phyloP scores from a whole-genome alignment of 1,140 invertebrate species.

The Drosophila arizonae region DNA sequence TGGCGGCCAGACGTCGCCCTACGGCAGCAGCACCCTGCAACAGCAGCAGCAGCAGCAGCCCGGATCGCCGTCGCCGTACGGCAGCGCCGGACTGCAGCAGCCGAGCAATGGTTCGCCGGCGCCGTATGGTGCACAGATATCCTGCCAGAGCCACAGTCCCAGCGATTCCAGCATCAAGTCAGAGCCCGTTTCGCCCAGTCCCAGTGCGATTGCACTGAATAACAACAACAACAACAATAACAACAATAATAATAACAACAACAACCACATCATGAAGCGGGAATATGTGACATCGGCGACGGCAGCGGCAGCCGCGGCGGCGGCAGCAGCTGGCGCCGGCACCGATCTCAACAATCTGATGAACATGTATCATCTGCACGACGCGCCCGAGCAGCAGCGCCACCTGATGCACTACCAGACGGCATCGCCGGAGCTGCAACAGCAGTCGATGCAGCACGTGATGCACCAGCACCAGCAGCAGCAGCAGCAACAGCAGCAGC shows the following conservation, averaged over 20 bases:
- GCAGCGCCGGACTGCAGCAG: constrained; percentile 78
- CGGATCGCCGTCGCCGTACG: constrained; percentile 86
- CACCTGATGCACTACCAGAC: constrained; percentile 81
- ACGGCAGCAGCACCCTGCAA: constrained; percentile 81
- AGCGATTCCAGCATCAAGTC: constrained; percentile 92
- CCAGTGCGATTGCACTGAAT: constrained; percentile 75
- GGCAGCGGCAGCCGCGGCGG: constrained; percentile 45
- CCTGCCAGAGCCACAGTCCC: constrained; percentile 89
- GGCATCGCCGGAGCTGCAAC: constrained; percentile 79
- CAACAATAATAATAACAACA: constrained; percentile 59
- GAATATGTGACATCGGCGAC: constrained; percentile 84
- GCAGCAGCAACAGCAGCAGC: constrained; percentile 82
- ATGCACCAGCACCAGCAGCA: constrained; percentile 65
- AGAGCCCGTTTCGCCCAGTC: constrained; percentile 90
- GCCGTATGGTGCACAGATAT: constrained; percentile 86
- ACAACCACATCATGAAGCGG: constrained; percentile 86
- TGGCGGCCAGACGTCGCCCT: constrained; percentile 85
- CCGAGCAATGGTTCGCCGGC: constrained; percentile 84
- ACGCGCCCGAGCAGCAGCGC: constrained; percentile 84
- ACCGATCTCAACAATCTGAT: constrained; percentile 86
- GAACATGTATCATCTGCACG: constrained; percentile 86
- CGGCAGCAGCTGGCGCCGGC: constrained; percentile 79
- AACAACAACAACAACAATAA: constrained; percentile 77
- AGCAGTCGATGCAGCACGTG: constrained; percentile 69
- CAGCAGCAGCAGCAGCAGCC: constrained; percentile 83